These are phyloP conservation scores for Heterodera filipjevi DNA, from an alignment of 2,888 invertebrate genomes.

Conservation along the genomic window DNA sequence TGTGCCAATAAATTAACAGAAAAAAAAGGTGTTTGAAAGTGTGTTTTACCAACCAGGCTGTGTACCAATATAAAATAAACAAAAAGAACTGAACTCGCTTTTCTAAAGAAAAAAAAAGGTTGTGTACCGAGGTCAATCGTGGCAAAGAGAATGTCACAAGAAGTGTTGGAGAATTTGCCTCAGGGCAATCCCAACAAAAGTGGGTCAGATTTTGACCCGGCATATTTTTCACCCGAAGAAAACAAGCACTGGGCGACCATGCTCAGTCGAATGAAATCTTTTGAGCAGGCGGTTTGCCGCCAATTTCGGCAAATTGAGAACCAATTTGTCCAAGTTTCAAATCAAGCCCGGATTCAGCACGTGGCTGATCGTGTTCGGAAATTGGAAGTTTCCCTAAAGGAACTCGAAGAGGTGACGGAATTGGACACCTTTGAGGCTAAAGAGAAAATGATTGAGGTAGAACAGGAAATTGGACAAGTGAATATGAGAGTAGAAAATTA, in stretches of 20 bases:
- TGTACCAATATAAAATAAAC: no score
- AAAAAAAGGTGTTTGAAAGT: no score
- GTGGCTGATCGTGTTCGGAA: not conserved
- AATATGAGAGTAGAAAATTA: not conserved
- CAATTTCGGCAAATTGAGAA: not conserved
- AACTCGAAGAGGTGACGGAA: not conserved
- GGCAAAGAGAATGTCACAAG: no score
- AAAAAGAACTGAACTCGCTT: no score
- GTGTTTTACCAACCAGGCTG: no score
- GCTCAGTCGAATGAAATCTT: not conserved
- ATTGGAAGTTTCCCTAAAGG: not conserved
- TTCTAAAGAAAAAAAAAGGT: no score
- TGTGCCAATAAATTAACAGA: no score
- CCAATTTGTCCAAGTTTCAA: not conserved
- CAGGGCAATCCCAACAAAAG: no score
- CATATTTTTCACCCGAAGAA: slow-evolving; percentile 6
- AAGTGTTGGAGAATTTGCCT: no score
- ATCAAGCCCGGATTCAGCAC: not conserved
- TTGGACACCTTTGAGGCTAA: not conserved
- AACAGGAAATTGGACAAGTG: not conserved
- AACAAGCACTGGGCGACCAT: not conserved
- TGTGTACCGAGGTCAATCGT: no score
- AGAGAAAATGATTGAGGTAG: slow-evolving; percentile 4
- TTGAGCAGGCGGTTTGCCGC: slow-evolving; percentile 8
- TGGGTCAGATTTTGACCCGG: slow-evolving; percentile 17